These are phyloP conservation scores for Chymomyza costata DNA, from an alignment of 1,140 invertebrate genomes.

Conservation along the genomic window DNA sequence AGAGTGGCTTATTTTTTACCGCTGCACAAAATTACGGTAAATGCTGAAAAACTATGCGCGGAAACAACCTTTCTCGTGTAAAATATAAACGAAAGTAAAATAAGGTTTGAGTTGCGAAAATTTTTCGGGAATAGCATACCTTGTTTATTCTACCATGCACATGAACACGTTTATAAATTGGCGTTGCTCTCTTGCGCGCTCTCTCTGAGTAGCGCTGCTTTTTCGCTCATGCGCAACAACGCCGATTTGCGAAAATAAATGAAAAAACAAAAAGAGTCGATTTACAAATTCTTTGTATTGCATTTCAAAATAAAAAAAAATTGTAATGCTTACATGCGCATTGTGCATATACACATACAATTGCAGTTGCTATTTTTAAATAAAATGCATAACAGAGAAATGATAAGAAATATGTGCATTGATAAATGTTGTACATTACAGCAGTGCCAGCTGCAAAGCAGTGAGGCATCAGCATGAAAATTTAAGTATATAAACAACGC, in stretches of 20 bases:
- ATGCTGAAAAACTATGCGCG: too few species aligned
- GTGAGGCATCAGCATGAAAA: constrained; percentile 19
- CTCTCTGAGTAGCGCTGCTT: constrained; percentile 1
- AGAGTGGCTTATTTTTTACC: too few species aligned
- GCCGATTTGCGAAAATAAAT: constrained; percentile 31
- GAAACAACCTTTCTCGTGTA: too few species aligned
- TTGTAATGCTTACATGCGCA: constrained; percentile 11
- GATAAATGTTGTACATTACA: constrained; percentile 33
- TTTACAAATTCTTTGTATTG: too few species aligned
- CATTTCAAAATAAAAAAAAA: constrained; percentile 1
- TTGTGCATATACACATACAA: constrained; percentile 26
- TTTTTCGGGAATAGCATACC: too few species aligned
- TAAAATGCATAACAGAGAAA: constrained; percentile 22
- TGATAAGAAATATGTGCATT: constrained; percentile 54
- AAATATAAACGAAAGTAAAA: too few species aligned
- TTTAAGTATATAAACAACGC: neutral
- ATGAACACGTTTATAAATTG: constrained; percentile 7
- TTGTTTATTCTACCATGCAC: too few species aligned
- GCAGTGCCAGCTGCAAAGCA: constrained; percentile 30
- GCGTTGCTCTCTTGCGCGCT: constrained; percentile 9
- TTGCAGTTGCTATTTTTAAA: constrained; percentile 35
- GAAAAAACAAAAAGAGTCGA: constrained; percentile 18
- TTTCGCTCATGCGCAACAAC: constrained; percentile 58
- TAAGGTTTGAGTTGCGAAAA: too few species aligned
- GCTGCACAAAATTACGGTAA: too few species aligned